These are phyloP conservation scores for Aphelocoma coerulescens DNA, from an alignment of 2,113 vertebrate species.

Conservation along the genomic window DNA sequence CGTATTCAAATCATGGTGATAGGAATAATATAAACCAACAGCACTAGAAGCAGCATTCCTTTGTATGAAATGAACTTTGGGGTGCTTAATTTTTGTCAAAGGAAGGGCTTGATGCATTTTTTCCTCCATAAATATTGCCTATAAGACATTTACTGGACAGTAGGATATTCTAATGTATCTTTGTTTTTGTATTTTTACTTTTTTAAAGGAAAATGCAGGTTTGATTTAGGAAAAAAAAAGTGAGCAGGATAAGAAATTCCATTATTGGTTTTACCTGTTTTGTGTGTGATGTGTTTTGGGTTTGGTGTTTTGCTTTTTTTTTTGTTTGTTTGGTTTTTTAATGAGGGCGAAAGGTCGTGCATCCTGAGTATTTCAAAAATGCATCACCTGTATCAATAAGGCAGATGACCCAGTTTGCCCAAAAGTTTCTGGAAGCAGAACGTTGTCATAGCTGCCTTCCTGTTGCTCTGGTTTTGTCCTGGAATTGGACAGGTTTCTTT, in stretches of 20 bases:
- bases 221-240: background rate
- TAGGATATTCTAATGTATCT: constrained; percentile 38
- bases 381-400: background rate
- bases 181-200: constrained; percentile 42
- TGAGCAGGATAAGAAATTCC: background rate
- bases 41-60: background rate
- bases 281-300: background rate
- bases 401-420: background rate
- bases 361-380: background rate
- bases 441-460: background rate
- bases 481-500: constrained; percentile 44
- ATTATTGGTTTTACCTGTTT: background rate
- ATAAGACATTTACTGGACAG: constrained; percentile 40
- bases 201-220: constrained; percentile 18
- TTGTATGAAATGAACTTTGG: constrained; percentile 14
- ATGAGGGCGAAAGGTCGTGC: background rate
- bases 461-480: background rate
- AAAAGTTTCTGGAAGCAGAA: background rate
- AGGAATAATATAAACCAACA: background rate
- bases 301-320: background rate
- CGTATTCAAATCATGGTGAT: background rate
- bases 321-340: background rate
- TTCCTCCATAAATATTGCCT: constrained; percentile 40
- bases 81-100: constrained; percentile 14
- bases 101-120: constrained; percentile 6